Conservation (phyloP, 1,140 invertebrate species). For the Anastrepha obliqua region DNA sequence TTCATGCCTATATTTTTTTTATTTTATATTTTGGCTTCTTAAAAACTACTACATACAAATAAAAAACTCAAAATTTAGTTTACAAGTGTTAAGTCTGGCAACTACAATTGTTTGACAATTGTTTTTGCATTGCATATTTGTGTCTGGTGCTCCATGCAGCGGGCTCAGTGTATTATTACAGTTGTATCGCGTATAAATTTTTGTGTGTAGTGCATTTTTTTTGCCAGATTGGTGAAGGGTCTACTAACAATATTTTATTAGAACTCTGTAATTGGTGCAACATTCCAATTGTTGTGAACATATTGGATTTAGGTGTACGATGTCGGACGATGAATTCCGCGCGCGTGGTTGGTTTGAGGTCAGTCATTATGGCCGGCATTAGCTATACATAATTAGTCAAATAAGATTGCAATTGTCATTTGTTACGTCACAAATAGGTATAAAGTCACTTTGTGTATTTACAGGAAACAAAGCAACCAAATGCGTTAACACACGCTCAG, state of each 20-base stretch:
- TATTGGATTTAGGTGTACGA: not conserved
- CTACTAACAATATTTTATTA: not conserved
- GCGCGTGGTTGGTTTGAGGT: constrained; percentile 70
- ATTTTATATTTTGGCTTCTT: too few species aligned
- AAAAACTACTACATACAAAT: too few species aligned
- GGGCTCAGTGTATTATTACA: not conserved
- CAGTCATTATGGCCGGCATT: constrained; percentile 11
- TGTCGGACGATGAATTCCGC: constrained; percentile 61
- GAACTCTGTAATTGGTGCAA: not conserved
- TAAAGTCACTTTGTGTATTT: not conserved
- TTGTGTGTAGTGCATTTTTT: not conserved
- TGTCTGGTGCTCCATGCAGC: not conserved
- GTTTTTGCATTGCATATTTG: constrained; percentile 6
- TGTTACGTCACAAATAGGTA: constrained; percentile 25
- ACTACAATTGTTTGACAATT: not conserved
- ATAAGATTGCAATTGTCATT: not conserved
- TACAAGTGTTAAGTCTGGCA: not conserved
- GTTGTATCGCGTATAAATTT: not conserved
- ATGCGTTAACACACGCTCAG: constrained; percentile 65
- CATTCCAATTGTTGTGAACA: not conserved
- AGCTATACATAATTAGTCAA: constrained; percentile 18
- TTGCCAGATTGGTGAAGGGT: not conserved
- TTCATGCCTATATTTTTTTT: too few species aligned
- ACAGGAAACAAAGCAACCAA: constrained; percentile 68
- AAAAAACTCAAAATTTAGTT: too few species aligned